Percentiles rank a stretch among this genome's conserved stretches.
Evolutionary conservation across 2,888 invertebrate species (phyloP).

Genomic region (Apantesis nais): DNA sequence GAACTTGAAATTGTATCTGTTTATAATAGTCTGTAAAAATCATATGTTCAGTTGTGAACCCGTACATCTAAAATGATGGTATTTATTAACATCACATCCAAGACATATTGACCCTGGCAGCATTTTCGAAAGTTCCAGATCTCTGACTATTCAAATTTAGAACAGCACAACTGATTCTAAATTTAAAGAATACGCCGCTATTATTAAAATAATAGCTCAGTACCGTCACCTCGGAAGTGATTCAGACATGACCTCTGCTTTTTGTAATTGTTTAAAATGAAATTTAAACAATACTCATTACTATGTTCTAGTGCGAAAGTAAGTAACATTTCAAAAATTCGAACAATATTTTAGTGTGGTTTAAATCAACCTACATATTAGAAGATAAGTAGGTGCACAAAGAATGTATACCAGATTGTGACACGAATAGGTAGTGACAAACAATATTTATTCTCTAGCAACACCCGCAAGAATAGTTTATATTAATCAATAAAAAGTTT

Average conservation of each 20-base stretch:
- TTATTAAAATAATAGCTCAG: constrained; percentile 1
- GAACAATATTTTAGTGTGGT: constrained; percentile 22
- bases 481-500: constrained; percentile 10
- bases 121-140: neutral
- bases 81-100: neutral
- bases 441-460: constrained; percentile 30
- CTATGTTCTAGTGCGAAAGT: constrained; percentile 10
- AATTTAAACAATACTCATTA: constrained; percentile 2
- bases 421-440: constrained; percentile 37
- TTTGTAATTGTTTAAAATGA: constrained; percentile 4
- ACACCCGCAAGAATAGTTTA: constrained; percentile 44
- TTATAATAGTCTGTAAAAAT: neutral
- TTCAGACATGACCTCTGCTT: constrained; percentile 3
- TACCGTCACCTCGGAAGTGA: neutral
- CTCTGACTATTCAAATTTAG: neutral
- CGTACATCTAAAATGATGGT: neutral
- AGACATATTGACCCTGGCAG: constrained; percentile 1
- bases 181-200: neutral
- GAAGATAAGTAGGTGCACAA: constrained; percentile 21
- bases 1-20: neutral
- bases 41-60: neutral
- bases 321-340: constrained; percentile 18
- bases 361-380: constrained; percentile 16
- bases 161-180: neutral
- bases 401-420: constrained; percentile 35